Conservation (phyloP, 2,888 invertebrate genomes). For the Cremastobaeus sp. region DNA sequence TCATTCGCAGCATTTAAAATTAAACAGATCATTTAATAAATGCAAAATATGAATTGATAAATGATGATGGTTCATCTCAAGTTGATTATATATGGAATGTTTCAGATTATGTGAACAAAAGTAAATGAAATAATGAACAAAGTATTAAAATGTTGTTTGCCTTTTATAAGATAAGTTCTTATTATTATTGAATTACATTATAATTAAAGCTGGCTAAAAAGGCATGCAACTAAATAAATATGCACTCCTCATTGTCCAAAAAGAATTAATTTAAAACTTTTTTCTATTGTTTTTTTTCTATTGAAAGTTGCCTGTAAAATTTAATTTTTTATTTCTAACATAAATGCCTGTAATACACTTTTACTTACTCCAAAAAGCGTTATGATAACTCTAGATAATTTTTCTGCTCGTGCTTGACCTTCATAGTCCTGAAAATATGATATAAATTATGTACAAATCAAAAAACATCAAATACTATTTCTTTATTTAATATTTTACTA, state of each 20-base stretch:
- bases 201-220: too few species aligned
- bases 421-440: slow-evolving; percentile 86
- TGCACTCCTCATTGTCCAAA: too few species aligned
- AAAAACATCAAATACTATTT: not conserved
- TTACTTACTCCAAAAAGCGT: slow-evolving; percentile 88
- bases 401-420: slow-evolving; percentile 94
- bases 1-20: too few species aligned
- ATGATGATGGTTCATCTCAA: too few species aligned
- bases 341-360: too few species aligned
- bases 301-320: too few species aligned
- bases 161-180: too few species aligned
- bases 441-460: not conserved
- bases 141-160: not conserved
- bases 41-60: too few species aligned
- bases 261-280: too few species aligned
- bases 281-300: not conserved
- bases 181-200: slow-evolving; percentile 1
- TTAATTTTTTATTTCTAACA: not conserved
- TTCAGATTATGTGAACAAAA: not conserved
- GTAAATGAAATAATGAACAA: not conserved
- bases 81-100: not conserved
- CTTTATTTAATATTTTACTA: not conserved
- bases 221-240: too few species aligned
- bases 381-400: slow-evolving; percentile 92
- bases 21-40: too few species aligned